A percentile compares a stretch with the other conserved stretches of the same genome.
phyloP scores from a whole-genome alignment of 2,113 vertebrate genomes.

The Psilopsiagon aymara region DNA sequence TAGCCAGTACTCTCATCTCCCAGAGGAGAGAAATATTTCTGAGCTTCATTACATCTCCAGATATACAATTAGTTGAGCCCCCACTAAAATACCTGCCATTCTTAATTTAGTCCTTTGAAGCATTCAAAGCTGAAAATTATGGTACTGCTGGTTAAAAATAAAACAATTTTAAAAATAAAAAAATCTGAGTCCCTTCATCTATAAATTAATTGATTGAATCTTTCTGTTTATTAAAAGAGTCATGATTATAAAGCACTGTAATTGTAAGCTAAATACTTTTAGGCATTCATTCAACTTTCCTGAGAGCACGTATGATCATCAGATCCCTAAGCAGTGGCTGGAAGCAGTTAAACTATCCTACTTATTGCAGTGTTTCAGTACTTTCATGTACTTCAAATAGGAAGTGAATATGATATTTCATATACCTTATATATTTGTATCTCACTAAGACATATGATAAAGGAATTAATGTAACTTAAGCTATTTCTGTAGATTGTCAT shows the following conservation, averaged over 20 bases:
- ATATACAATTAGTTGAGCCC: not conserved
- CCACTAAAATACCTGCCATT: not conserved
- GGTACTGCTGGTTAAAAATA: not conserved
- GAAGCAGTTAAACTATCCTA: not conserved
- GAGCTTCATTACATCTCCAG: slow-evolving; percentile 16
- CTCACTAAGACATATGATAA: not conserved
- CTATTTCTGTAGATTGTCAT: not conserved
- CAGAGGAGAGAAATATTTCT: not conserved
- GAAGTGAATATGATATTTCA: not conserved
- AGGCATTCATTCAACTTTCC: not conserved
- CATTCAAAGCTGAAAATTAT: not conserved
- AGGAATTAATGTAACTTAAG: not conserved
- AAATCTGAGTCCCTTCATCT: not conserved
- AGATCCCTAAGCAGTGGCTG: not conserved
- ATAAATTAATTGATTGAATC: not conserved
- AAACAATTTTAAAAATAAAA: no score
- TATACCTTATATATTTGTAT: not conserved
- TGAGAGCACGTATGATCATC: not conserved
- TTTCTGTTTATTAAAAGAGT: not conserved
- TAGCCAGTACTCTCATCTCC: not conserved
- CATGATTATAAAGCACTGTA: not conserved
- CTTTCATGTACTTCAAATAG: not conserved
- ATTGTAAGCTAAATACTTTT: not conserved
- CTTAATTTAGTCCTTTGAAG: not conserved
- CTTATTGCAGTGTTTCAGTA: not conserved